phyloP scores from a whole-genome alignment of 2,113 vertebrate genomes.

The crab-eating macaque (Macaca fascicularis) region DNA sequence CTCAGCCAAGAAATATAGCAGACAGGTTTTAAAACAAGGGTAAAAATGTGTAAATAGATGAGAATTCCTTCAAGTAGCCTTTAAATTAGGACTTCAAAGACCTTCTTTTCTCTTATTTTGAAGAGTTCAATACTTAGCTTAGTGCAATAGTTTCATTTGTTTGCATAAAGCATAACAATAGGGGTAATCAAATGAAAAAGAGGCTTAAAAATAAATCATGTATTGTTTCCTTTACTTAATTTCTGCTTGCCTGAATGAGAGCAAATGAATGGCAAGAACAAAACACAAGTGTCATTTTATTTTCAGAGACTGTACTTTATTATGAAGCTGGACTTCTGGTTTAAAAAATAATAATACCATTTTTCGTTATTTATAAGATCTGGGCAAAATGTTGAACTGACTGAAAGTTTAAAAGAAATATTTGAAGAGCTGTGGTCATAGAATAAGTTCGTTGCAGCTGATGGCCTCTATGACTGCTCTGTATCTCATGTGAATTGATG shows the following conservation, averaged over 20 bases:
- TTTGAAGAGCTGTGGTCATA: neutral
- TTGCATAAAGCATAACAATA: constrained; percentile 66
- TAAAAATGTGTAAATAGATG: neutral
- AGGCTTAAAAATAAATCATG: constrained; percentile 76
- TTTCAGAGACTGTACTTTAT: constrained; percentile 52
- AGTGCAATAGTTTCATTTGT: constrained; percentile 63
- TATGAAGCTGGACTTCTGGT: neutral
- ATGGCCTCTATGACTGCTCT: neutral
- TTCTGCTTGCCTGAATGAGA: constrained; percentile 65
- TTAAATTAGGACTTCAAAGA: neutral
- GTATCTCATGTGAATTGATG: neutral
- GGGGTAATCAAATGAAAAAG: constrained; percentile 75
- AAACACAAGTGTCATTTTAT: neutral
- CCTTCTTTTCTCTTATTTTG: constrained; percentile 62
- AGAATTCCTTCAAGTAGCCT: neutral
- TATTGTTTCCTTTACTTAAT: constrained; percentile 79
- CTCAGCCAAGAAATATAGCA: neutral
- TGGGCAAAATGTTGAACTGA: neutral
- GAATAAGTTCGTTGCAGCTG: neutral
- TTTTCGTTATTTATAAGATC: neutral
- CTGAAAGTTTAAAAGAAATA: neutral
- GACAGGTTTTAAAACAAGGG: neutral
- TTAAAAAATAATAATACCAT: neutral
- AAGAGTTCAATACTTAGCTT: constrained; percentile 36
- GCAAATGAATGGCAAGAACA: constrained; percentile 56